Percentiles rank a stretch among this genome's conserved stretches.
These are phyloP conservation scores for Athene noctua DNA, from an alignment of 2,113 vertebrate species.

Conservation along the genomic window DNA sequence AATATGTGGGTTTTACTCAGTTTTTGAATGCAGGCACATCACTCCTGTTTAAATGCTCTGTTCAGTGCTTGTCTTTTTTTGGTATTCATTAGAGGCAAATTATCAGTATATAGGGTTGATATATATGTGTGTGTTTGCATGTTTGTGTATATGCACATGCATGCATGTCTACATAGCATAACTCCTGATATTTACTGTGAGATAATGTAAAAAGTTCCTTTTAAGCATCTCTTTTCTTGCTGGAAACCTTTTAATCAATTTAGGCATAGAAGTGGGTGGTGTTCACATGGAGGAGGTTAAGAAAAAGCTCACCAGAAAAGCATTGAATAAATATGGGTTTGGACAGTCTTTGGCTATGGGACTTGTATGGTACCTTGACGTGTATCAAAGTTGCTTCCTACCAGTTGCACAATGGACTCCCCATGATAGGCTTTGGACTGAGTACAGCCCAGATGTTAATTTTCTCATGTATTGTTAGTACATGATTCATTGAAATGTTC, in stretches of 20 bases:
- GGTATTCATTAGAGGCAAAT: background rate
- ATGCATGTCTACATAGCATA: background rate
- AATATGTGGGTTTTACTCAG: background rate
- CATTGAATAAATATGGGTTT: background rate
- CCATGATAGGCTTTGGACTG: background rate
- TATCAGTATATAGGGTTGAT: background rate
- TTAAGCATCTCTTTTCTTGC: background rate
- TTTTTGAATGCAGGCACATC: background rate
- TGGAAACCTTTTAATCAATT: background rate
- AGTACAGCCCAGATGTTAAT: background rate
- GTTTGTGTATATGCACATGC: background rate
- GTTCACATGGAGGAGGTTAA: background rate
- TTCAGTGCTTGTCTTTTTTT: background rate
- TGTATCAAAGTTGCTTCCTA: background rate
- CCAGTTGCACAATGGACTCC: background rate
- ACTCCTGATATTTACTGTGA: background rate
- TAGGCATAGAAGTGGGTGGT: background rate
- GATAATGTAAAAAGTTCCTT: background rate
- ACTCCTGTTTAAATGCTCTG: background rate
- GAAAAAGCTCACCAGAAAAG: background rate
- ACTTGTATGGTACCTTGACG: background rate
- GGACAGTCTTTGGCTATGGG: background rate
- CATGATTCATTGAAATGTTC: background rate
- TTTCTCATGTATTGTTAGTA: background rate
- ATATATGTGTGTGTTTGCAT: background rate